phyloP scores from a whole-genome alignment of 2,888 invertebrate species.

The Acleris sparsana region DNA sequence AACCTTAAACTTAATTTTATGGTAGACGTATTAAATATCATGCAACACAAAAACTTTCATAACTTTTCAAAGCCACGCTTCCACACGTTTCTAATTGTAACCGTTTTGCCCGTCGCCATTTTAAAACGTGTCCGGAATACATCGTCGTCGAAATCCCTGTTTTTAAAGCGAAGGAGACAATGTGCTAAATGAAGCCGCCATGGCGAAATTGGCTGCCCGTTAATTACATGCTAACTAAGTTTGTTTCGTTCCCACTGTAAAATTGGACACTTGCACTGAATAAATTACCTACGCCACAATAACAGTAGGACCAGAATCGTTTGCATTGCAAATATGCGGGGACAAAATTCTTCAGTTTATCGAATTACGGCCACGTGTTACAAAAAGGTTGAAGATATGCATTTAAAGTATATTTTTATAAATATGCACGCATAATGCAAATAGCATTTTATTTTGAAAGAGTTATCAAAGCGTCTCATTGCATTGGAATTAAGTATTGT shows the following conservation, averaged over 20 bases:
- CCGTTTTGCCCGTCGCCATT: slow-evolving; percentile 28
- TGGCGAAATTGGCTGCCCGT: slow-evolving; percentile 58
- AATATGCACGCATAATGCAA: no score
- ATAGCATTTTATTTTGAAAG: no score
- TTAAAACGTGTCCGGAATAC: slow-evolving; percentile 39
- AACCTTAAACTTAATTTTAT: no score
- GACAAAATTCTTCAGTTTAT: slow-evolving; percentile 5
- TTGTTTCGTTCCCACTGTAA: slow-evolving; percentile 65
- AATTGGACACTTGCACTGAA: slow-evolving; percentile 71
- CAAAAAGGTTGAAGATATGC: no score
- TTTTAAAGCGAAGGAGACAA: slow-evolving; percentile 53
- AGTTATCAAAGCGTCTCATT: no score
- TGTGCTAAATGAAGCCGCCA: slow-evolving; percentile 58
- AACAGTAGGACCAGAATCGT: slow-evolving; percentile 35
- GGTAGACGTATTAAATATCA: no score
- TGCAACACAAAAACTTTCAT: neutral
- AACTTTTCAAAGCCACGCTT: neutral
- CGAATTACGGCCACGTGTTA: slow-evolving; percentile 1
- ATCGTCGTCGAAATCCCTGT: slow-evolving; percentile 45
- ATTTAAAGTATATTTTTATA: no score
- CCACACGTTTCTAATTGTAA: slow-evolving; percentile 18
- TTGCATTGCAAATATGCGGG: slow-evolving; percentile 19
- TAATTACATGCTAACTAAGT: slow-evolving; percentile 74
- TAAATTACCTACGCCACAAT: slow-evolving; percentile 55
- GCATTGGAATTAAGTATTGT: no score